phyloP scores from a whole-genome alignment of 1,140 invertebrate species.

The Galleria mellonella region DNA sequence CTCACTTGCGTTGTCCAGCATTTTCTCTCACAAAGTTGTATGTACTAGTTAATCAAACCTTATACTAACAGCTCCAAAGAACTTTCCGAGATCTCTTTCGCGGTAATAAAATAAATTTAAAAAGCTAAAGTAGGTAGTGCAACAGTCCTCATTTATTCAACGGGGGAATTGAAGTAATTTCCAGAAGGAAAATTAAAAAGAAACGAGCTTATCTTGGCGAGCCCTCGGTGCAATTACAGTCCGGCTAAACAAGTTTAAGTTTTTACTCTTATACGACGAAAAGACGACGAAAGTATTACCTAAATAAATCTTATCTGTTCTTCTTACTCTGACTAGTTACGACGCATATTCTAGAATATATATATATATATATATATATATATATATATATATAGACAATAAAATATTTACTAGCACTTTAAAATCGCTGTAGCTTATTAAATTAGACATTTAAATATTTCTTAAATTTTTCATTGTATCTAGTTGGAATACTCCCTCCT shows the following conservation, averaged over 20 bases:
- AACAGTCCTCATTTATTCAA: slow-evolving; percentile 51
- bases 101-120: slow-evolving; percentile 40
- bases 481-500: too few species aligned
- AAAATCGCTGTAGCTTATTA: too few species aligned
- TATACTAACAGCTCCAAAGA: slow-evolving; percentile 23
- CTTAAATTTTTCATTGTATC: too few species aligned
- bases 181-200: slow-evolving; percentile 55
- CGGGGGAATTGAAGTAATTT: slow-evolving; percentile 47
- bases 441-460: too few species aligned
- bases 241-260: slow-evolving; percentile 36
- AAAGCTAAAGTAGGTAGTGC: slow-evolving; percentile 33
- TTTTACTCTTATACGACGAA: slow-evolving; percentile 12
- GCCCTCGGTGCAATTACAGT: slow-evolving; percentile 38
- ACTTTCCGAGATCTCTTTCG: slow-evolving; percentile 29
- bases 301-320: too few species aligned
- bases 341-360: neutral
- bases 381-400: too few species aligned
- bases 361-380: too few species aligned
- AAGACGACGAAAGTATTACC: too few species aligned
- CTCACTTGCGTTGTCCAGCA: too few species aligned
- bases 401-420: too few species aligned
- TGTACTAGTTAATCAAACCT: slow-evolving; percentile 31
- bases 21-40: neutral
- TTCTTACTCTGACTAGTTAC: slow-evolving; percentile 6
- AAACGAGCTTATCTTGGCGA: slow-evolving; percentile 48